A percentile compares a stretch with the other conserved stretches of the same genome.
Conservation (phyloP, 2,797 vertebrate genomes). For the Gymnothorax javanicus region DNA sequence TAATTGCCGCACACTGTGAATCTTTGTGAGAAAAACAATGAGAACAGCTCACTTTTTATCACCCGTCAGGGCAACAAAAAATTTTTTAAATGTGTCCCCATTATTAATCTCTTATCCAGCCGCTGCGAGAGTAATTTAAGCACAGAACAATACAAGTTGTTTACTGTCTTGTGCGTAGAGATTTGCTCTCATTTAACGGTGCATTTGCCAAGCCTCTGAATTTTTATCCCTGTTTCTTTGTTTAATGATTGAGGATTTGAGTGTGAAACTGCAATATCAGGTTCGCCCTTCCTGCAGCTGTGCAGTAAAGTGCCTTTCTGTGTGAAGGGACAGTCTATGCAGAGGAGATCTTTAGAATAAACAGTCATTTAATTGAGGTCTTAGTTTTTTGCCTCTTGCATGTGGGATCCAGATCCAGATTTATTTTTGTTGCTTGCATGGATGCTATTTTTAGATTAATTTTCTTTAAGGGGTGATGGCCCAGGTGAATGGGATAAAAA, state of each 20-base stretch:
- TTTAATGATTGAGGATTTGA: not conserved
- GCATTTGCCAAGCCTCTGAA: not conserved
- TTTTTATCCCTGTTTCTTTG: not conserved
- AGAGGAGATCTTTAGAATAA: not conserved
- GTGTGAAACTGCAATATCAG: not conserved
- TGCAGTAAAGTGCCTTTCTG: slow-evolving; percentile 6
- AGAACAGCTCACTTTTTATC: not conserved
- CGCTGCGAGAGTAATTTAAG: not conserved
- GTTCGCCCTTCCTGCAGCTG: not conserved
- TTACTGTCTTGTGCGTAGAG: not conserved
- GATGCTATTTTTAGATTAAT: not conserved
- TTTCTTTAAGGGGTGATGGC: too few species aligned
- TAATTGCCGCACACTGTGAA: not conserved
- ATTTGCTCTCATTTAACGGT: not conserved
- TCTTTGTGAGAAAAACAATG: not conserved
- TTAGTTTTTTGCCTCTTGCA: not conserved
- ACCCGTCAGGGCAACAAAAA: not conserved
- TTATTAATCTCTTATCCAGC: not conserved
- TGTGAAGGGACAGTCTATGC: not conserved
- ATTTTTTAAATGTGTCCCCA: not conserved
- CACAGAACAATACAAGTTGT: not conserved
- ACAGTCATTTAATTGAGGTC: not conserved
- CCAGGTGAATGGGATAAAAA: too few species aligned
- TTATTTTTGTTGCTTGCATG: not conserved
- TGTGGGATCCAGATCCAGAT: not conserved